Conservation (phyloP, 1,140 invertebrate species). For the Drosophila trapezifrons region DNA sequence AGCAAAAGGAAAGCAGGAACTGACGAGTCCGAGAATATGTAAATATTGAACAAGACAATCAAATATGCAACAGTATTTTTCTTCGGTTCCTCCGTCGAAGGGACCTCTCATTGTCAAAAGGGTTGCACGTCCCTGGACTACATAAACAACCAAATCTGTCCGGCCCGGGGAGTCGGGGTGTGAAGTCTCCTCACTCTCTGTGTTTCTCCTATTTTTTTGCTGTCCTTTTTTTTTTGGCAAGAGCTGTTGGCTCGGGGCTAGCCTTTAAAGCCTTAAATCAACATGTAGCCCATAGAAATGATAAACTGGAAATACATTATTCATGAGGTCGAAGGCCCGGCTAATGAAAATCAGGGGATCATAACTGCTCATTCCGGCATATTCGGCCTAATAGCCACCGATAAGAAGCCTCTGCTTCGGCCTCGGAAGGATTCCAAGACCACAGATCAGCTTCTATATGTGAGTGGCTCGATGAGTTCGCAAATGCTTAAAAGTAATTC, state of each 20-base stretch:
- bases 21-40: constrained; percentile 54
- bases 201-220: neutral
- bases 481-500: constrained; percentile 54
- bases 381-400: constrained; percentile 11
- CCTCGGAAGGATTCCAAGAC: constrained; percentile 13
- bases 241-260: constrained; percentile 4
- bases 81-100: constrained; percentile 10
- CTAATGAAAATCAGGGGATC: constrained; percentile 43
- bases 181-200: constrained; percentile 6
- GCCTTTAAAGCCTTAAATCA: constrained; percentile 42
- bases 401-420: constrained; percentile 7
- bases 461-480: constrained; percentile 44
- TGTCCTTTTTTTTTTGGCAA: neutral
- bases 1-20: constrained; percentile 7
- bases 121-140: constrained; percentile 44
- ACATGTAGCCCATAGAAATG: constrained; percentile 49
- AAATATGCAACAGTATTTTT: constrained; percentile 80
- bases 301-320: constrained; percentile 37
- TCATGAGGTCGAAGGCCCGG: constrained; percentile 20
- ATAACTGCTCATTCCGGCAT: constrained; percentile 32
- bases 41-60: constrained; percentile 80
- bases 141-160: constrained; percentile 37
- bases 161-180: constrained; percentile 6
- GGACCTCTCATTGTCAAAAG: constrained; percentile 41
- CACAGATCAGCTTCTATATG: constrained; percentile 40